phyloP scores from a whole-genome alignment of 1,140 invertebrate species.

The Centruroides sculpturatus region DNA sequence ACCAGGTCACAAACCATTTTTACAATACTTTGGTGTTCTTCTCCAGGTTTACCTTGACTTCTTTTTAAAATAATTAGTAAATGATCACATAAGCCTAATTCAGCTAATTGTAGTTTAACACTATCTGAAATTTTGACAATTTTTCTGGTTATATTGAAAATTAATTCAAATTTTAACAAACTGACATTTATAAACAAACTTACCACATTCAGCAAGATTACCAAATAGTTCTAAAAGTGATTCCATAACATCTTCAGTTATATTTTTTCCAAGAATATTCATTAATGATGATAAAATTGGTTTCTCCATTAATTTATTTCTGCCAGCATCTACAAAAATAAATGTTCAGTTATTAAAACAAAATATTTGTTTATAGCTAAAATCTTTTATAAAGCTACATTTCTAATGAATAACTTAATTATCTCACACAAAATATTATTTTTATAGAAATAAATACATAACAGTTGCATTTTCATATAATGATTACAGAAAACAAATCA shows the following conservation, averaged over 20 bases:
- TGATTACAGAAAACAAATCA: neutral
- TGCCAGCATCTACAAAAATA: slow-evolving; percentile 4
- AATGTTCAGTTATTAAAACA: neutral
- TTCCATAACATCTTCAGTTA: slow-evolving; percentile 23
- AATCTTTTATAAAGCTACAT: too few species aligned
- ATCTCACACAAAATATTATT: too few species aligned
- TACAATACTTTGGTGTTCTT: slow-evolving; percentile 44
- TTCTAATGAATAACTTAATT: too few species aligned
- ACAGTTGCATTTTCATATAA: too few species aligned
- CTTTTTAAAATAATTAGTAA: slow-evolving; percentile 57
- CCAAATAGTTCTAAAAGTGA: slow-evolving; percentile 29
- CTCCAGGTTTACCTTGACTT: slow-evolving; percentile 31
- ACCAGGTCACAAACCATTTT: slow-evolving; percentile 74
- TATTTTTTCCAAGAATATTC: slow-evolving; percentile 18
- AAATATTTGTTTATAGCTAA: too few species aligned
- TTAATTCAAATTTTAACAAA: too few species aligned
- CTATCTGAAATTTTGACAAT: slow-evolving; percentile 40
- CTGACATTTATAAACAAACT: neutral
- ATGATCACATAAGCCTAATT: slow-evolving; percentile 54
- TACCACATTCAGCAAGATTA: slow-evolving; percentile 30
- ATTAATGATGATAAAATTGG: slow-evolving; percentile 12
- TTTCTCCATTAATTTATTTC: slow-evolving; percentile 10
- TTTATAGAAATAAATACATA: too few species aligned
- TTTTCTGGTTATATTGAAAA: neutral
- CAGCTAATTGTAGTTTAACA: slow-evolving; percentile 56